These are phyloP conservation scores for Proteles cristata DNA, from an alignment of 2,113 vertebrate species.

Conservation along the genomic window DNA sequence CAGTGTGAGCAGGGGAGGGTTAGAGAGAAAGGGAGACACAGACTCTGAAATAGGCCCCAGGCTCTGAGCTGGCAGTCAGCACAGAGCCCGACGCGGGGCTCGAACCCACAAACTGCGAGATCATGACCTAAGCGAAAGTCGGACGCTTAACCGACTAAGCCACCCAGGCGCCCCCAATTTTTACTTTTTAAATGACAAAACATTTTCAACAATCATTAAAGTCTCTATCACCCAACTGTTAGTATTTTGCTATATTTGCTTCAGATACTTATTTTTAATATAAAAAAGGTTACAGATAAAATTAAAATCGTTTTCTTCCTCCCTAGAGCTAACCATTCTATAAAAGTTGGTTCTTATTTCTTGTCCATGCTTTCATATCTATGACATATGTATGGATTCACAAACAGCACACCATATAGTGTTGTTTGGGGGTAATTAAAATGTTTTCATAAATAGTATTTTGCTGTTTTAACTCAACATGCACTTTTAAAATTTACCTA, in stretches of 20 bases:
- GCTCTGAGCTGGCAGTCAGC: too few relatives aligned
- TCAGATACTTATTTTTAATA: neutral
- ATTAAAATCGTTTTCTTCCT: neutral
- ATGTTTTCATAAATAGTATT: conserved; percentile 11
- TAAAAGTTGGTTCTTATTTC: neutral
- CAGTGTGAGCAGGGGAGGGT: too few relatives aligned
- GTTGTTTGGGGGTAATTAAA: neutral
- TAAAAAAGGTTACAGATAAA: neutral
- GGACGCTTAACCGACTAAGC: too few relatives aligned
- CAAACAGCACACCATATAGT: neutral
- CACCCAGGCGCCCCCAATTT: too few relatives aligned
- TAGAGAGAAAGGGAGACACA: too few relatives aligned
- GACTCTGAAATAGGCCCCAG: too few relatives aligned
- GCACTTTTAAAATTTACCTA: conserved; percentile 36
- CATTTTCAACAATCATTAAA: conserved; percentile 39
- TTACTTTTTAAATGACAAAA: neutral
- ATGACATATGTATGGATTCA: neutral
- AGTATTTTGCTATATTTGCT: neutral
- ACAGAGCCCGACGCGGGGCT: too few relatives aligned
- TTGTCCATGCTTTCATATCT: neutral
- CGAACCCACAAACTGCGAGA: too few relatives aligned
- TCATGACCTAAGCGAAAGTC: too few relatives aligned
- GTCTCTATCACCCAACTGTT: neutral
- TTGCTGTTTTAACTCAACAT: conserved; percentile 47
- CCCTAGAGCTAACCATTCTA: neutral